phyloP scores from a whole-genome alignment of 2,797 vertebrate genomes.

The Chelon labrosus region DNA sequence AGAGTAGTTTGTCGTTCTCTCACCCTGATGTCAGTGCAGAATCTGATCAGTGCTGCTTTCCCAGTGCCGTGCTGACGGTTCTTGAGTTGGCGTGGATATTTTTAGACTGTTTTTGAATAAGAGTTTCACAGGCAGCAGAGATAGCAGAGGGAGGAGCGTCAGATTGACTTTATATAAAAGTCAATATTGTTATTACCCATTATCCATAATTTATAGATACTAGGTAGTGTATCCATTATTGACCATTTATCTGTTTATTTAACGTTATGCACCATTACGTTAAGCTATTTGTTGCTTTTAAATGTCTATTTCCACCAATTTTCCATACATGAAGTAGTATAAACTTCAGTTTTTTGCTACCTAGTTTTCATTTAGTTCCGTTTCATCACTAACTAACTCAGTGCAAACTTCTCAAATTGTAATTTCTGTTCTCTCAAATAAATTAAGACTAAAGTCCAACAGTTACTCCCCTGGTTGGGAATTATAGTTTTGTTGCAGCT shows the following conservation, averaged over 20 bases:
- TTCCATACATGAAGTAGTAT: neutral
- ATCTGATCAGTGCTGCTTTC: slow-evolving; percentile 48
- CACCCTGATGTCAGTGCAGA: slow-evolving; percentile 35
- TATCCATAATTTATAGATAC: too few relatives aligned
- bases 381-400: neutral
- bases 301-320: neutral
- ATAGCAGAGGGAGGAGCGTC: slow-evolving; percentile 28
- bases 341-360: too few relatives aligned
- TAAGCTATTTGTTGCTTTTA: neutral
- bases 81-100: slow-evolving; percentile 53
- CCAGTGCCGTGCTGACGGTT: slow-evolving; percentile 26
- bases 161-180: neutral
- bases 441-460: neutral
- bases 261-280: neutral
- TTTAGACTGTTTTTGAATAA: slow-evolving; percentile 61
- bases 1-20: slow-evolving; percentile 40
- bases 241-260: neutral
- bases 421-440: neutral
- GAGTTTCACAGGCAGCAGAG: slow-evolving; percentile 47
- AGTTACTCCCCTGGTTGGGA: neutral
- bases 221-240: neutral
- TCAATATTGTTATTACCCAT: too few relatives aligned
- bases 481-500: neutral
- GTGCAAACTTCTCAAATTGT: neutral
- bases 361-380: neutral